A percentile compares a stretch with the other conserved stretches of the same genome.
These are phyloP conservation scores for Xyrauchen texanus DNA, from an alignment of 2,113 vertebrate genomes.

Conservation along the genomic window DNA sequence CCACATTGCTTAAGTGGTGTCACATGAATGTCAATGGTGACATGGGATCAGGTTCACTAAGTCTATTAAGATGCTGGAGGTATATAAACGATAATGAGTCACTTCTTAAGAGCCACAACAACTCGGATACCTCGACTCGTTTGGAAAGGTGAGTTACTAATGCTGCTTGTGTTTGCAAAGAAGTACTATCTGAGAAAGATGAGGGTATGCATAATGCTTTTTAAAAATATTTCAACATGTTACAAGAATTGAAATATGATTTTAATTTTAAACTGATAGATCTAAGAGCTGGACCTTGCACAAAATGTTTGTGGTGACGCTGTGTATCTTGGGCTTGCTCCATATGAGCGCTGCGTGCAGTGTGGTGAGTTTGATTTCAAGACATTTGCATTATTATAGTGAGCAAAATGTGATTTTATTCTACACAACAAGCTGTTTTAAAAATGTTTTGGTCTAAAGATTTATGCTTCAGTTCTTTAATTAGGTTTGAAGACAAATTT, in stretches of 20 bases:
- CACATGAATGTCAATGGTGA: conserved; percentile 36
- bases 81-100: conserved; percentile 57
- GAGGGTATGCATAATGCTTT: too few species aligned
- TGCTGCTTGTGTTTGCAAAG: too few species aligned
- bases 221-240: too few species aligned
- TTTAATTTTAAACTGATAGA: neutral
- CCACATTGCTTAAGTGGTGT: conserved; percentile 19
- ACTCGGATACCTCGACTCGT: neutral
- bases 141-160: conserved; percentile 19
- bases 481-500: too few species aligned
- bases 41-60: neutral
- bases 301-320: conserved; percentile 63
- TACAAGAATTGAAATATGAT: too few species aligned
- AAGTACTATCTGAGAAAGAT: too few species aligned
- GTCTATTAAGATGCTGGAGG: neutral
- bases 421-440: neutral
- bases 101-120: neutral
- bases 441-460: neutral
- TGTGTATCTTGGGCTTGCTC: conserved; percentile 60
- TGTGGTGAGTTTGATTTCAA: conserved; percentile 61
- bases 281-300: neutral
- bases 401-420: too few species aligned
- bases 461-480: neutral
- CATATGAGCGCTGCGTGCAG: conserved; percentile 50
- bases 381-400: neutral